phyloP scores from a whole-genome alignment of 1,140 invertebrate species.

The Scylla paramamosain region DNA sequence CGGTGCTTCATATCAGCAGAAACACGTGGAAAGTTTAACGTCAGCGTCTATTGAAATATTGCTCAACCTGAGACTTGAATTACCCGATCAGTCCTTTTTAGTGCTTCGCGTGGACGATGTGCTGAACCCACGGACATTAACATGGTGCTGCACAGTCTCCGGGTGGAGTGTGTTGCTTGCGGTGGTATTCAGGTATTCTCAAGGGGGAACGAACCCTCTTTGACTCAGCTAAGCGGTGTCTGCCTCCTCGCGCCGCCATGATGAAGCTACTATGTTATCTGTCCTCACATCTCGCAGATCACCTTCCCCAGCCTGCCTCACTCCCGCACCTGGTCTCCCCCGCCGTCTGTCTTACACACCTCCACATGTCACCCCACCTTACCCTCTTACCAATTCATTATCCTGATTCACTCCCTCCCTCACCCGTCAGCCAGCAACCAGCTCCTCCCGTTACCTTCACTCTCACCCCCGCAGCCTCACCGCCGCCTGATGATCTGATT shows the following conservation, averaged over 20 bases:
- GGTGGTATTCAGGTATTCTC: neutral
- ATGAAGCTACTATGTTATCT: neutral
- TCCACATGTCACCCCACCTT: neutral
- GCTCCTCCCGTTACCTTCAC: constrained; percentile 10
- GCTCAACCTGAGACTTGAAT: neutral
- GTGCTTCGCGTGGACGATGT: neutral
- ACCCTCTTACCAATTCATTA: neutral
- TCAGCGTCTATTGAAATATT: neutral
- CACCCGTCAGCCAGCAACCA: neutral
- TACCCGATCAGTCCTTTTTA: constrained; percentile 22
- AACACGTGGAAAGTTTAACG: neutral
- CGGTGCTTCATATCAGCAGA: neutral
- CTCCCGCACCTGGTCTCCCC: neutral
- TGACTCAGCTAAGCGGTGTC: neutral
- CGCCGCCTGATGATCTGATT: neutral
- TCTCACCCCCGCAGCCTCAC: neutral
- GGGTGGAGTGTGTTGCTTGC: neutral
- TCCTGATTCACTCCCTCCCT: neutral
- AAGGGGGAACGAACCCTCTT: constrained; percentile 8
- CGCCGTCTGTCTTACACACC: too few relatives aligned
- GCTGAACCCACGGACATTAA: neutral
- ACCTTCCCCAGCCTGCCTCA: neutral
- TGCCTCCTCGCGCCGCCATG: neutral
- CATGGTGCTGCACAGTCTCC: neutral
- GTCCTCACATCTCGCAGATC: neutral